Conservation (phyloP, 2,797 vertebrate species). For the Chlorospingus semifuscus region DNA sequence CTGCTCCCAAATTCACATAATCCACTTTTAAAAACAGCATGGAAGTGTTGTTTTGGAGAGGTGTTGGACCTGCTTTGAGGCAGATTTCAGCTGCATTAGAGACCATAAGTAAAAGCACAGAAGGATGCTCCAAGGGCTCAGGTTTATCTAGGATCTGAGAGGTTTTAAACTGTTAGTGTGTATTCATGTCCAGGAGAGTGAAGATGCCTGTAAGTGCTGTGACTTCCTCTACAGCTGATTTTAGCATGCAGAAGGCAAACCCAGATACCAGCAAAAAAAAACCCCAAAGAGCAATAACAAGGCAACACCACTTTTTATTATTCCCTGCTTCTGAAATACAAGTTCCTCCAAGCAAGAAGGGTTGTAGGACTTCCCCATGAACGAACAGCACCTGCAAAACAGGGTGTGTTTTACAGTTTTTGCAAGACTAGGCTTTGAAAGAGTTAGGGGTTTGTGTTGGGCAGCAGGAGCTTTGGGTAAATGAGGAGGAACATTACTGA, state of each 20-base stretch:
- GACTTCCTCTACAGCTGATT: neutral
- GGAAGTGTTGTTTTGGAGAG: neutral
- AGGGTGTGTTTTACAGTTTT: neutral
- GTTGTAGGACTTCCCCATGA: neutral
- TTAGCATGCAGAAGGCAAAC: neutral
- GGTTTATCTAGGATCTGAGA: neutral
- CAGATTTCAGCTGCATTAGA: neutral
- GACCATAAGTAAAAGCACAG: neutral
- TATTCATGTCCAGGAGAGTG: neutral
- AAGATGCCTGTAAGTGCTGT: neutral
- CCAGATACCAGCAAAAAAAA: neutral
- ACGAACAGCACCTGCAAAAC: neutral
- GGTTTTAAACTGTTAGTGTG: neutral
- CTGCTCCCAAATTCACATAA: neutral
- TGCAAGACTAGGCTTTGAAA: neutral
- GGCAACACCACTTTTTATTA: neutral
- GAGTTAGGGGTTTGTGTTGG: neutral
- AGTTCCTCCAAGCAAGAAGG: neutral
- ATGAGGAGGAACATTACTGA: neutral
- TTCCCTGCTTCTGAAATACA: neutral
- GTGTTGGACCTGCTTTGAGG: neutral
- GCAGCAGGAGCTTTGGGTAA: neutral
- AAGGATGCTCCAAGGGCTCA: neutral
- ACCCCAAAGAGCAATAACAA: neutral
- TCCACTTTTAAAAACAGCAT: neutral